phyloP scores from a whole-genome alignment of 1,140 invertebrate genomes.

The Caenorhabditis tropicalis region DNA sequence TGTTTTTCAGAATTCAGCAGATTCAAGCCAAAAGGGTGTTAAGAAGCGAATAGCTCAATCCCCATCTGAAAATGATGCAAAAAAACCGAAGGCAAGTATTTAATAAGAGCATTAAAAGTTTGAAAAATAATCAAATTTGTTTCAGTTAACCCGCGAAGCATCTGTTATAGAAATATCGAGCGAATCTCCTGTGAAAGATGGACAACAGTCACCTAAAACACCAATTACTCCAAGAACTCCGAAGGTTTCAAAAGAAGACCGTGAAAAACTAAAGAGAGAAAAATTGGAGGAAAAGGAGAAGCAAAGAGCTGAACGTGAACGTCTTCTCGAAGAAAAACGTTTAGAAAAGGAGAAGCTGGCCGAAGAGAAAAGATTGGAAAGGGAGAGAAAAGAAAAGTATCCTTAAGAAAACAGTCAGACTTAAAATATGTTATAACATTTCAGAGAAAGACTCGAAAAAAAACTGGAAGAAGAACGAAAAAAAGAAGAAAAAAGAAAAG shows the following conservation, averaged over 20 bases:
- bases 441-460: slow-evolving; percentile 12
- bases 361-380: slow-evolving; percentile 14
- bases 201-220: neutral
- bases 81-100: neutral
- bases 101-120: neutral
- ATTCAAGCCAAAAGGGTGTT: neutral
- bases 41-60: slow-evolving; percentile 12
- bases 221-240: slow-evolving; percentile 26
- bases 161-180: neutral
- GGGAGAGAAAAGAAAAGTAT: slow-evolving; percentile 41
- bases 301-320: slow-evolving; percentile 7
- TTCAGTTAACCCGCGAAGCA: neutral
- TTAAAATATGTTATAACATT: neutral
- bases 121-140: neutral
- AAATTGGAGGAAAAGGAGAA: slow-evolving; percentile 13
- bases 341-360: slow-evolving; percentile 39
- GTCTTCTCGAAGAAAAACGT: neutral
- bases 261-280: neutral
- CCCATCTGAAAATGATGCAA: slow-evolving; percentile 7
- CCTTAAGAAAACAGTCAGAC: neutral
- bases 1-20: neutral
- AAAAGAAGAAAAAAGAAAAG: slow-evolving; percentile 69
- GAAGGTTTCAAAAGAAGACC: slow-evolving; percentile 18
- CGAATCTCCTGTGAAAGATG: neutral
- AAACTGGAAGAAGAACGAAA: slow-evolving; percentile 27